A percentile compares a stretch with the other conserved stretches of the same genome.
phyloP scores from a whole-genome alignment of 30 jellyfish, hydroid and myxozoan species.

The Cassiopea andromeda region DNA sequence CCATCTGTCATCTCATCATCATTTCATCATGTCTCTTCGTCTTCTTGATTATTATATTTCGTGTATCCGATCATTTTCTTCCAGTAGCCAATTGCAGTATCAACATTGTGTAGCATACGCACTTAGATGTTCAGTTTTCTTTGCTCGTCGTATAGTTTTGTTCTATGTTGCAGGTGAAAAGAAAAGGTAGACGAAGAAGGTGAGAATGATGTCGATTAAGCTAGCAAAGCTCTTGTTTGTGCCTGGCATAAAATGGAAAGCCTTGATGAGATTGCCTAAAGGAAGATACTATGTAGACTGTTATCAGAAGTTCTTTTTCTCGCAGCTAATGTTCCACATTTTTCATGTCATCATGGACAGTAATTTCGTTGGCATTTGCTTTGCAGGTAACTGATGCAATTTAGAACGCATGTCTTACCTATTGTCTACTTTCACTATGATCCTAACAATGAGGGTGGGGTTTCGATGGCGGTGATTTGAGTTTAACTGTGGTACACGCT shows the following conservation, averaged over 20 bases:
- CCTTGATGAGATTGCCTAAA: neutral
- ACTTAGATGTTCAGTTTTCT: neutral
- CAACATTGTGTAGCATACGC: too few relatives aligned
- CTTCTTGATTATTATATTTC: too few relatives aligned
- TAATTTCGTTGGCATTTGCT: neutral
- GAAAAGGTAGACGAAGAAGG: constrained; percentile 23
- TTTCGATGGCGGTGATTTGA: too few relatives aligned
- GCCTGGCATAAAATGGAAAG: neutral
- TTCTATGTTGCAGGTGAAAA: constrained; percentile 13
- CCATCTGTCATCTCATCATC: too few relatives aligned
- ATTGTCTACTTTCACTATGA: too few relatives aligned
- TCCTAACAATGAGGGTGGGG: too few relatives aligned
- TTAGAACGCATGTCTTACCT: too few relatives aligned
- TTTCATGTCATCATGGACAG: neutral
- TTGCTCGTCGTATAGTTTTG: neutral
- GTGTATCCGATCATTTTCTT: too few relatives aligned
- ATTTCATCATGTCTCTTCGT: too few relatives aligned
- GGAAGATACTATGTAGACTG: neutral
- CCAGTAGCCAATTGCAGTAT: too few relatives aligned
- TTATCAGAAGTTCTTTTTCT: neutral
- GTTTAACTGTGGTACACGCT: too few relatives aligned
- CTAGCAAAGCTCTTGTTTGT: neutral
- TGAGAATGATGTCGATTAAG: neutral
- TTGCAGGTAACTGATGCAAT: neutral
- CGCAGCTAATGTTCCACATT: neutral